A percentile compares a stretch with the other conserved stretches of the same genome.
These are phyloP conservation scores for Hydroisotoma schaefferi DNA, from an alignment of 2,888 invertebrate species.

Conservation along the genomic window DNA sequence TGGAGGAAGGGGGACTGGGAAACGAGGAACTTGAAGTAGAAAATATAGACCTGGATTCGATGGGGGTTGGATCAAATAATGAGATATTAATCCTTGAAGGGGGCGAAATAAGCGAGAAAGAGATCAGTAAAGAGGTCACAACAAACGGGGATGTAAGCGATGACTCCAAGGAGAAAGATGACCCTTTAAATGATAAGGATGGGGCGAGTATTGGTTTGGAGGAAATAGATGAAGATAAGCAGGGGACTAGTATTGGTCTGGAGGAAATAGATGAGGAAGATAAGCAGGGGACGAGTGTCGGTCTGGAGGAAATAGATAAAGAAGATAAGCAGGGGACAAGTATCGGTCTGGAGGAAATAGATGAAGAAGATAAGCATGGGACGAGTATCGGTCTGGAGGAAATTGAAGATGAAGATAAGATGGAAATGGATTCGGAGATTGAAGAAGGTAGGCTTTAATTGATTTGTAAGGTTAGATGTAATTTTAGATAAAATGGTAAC, in stretches of 20 bases:
- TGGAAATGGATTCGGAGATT: too few relatives aligned
- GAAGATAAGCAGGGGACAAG: not conserved
- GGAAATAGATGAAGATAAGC: not conserved
- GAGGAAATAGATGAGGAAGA: not conserved
- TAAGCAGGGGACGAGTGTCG: not conserved
- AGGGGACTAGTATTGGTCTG: not conserved
- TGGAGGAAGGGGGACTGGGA: slow-evolving; percentile 1
- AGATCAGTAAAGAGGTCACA: not conserved
- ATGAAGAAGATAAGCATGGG: not conserved
- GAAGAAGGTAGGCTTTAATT: not conserved
- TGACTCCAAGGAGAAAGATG: not conserved
- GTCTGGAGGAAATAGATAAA: not conserved
- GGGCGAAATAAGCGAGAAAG: not conserved
- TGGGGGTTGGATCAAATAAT: too few relatives aligned
- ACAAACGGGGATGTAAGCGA: not conserved
- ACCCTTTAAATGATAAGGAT: not conserved
- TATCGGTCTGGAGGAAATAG: not conserved
- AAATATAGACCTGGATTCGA: too few relatives aligned
- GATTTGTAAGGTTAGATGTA: not conserved
- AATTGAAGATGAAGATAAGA: not conserved
- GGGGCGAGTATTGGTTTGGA: not conserved
- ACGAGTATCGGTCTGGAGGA: not conserved
- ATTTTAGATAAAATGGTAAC: not conserved
- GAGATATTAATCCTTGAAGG: too few relatives aligned
- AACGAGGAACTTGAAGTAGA: too few relatives aligned